These are phyloP conservation scores for Diplosoma virens DNA, from an alignment of 23 tunicate genomes.

Conservation along the genomic window DNA sequence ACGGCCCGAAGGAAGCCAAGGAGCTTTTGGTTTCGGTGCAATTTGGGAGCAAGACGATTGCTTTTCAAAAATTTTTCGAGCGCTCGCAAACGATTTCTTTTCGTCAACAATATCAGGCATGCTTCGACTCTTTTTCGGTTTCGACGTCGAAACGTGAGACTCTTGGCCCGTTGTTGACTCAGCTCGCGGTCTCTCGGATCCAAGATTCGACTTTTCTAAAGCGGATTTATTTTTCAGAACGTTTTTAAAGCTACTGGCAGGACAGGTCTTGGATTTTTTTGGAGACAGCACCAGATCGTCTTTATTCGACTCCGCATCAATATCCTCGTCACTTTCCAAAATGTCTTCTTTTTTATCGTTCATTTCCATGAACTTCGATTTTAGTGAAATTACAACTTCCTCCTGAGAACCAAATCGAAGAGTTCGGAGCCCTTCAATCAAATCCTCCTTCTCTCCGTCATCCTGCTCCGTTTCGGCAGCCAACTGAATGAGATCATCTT, in stretches of 20 bases:
- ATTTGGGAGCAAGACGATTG: constrained; percentile 1
- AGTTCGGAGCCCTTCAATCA: constrained; percentile 58
- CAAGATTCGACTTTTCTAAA: constrained; percentile 29
- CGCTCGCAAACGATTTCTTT: constrained; percentile 1
- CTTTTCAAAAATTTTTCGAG: constrained; percentile 13
- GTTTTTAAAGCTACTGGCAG: constrained; percentile 43
- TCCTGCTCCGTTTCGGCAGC: constrained; percentile 81
- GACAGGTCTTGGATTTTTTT: constrained; percentile 58
- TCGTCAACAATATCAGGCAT: constrained; percentile 52
- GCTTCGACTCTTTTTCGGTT: constrained; percentile 60
- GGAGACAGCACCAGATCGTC: constrained; percentile 50
- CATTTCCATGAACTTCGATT: constrained; percentile 46
- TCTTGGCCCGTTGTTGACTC: not conserved
- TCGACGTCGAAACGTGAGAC: not conserved
- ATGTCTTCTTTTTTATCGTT: constrained; percentile 19
- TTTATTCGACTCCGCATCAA: constrained; percentile 2
- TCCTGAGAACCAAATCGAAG: constrained; percentile 44
- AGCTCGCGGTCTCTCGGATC: constrained; percentile 8
- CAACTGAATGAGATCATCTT: constrained; percentile 63
- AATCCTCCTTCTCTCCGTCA: constrained; percentile 54
- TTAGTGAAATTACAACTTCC: constrained; percentile 52
- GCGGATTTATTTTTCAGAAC: constrained; percentile 21
- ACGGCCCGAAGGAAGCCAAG: constrained; percentile 23
- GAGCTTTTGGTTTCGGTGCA: not conserved
- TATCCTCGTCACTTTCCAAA: constrained; percentile 18